Conservation (phyloP, 2,797 vertebrate species). For the Sciurus carolinensis region DNA sequence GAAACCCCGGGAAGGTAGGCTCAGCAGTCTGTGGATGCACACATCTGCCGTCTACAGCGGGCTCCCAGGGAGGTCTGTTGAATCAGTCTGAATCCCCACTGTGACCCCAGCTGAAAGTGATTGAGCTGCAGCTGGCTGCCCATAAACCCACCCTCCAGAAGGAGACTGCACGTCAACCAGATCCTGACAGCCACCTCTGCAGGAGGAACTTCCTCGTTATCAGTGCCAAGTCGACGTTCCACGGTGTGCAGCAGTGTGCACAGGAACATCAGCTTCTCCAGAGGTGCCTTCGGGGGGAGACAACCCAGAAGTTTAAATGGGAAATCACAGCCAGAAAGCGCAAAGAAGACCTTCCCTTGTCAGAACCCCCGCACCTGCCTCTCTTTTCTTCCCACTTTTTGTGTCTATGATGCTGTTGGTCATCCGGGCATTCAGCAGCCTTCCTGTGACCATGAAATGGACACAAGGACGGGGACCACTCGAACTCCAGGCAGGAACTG, state of each 20-base stretch:
- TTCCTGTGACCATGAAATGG: neutral
- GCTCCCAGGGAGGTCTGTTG: too few relatives aligned
- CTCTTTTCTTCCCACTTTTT: neutral
- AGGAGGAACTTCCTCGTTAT: too few relatives aligned
- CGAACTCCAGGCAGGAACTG: too few relatives aligned
- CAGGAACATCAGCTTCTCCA: too few relatives aligned
- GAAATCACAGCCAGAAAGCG: neutral
- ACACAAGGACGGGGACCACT: too few relatives aligned
- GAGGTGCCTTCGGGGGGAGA: neutral
- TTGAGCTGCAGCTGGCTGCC: neutral
- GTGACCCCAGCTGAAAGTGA: neutral
- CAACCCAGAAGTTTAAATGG: neutral
- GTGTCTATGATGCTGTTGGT: neutral
- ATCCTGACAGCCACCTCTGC: neutral
- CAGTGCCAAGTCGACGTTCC: too few relatives aligned
- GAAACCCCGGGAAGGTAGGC: neutral
- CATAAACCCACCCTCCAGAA: neutral
- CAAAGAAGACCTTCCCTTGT: neutral
- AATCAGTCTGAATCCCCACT: neutral
- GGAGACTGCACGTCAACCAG: too few relatives aligned
- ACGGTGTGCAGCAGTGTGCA: too few relatives aligned
- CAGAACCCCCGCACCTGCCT: neutral
- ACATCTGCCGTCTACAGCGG: neutral
- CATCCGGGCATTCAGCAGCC: neutral
- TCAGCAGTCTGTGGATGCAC: neutral